phyloP scores from a whole-genome alignment of 2,888 invertebrate species.

The Sarcophaga subvicina region DNA sequence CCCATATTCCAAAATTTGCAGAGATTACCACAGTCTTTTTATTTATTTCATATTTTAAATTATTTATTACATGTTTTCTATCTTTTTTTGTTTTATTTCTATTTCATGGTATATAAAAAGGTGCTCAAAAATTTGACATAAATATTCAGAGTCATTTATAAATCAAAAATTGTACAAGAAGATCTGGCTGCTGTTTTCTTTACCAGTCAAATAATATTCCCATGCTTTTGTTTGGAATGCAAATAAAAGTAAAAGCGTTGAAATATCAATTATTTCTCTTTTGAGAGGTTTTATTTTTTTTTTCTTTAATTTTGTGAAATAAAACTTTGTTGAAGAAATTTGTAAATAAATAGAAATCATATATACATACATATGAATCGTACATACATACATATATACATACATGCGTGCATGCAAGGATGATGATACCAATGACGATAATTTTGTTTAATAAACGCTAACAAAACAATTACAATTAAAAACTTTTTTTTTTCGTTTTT shows the following conservation, averaged over 20 bases:
- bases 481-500: too few species aligned
- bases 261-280: constrained; percentile 63
- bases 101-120: constrained; percentile 12
- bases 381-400: too few species aligned
- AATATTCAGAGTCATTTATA: constrained; percentile 62
- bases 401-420: not conserved
- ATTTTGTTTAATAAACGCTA: constrained; percentile 16
- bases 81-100: not conserved
- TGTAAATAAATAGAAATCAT: constrained; percentile 11
- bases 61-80: constrained; percentile 56
- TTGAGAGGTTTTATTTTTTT: not conserved
- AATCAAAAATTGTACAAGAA: constrained; percentile 45
- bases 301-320: not conserved
- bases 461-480: constrained; percentile 28
- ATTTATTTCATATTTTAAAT: constrained; percentile 48
- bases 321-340: not conserved
- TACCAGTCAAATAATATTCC: not conserved
- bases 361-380: not conserved
- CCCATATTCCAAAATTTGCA: not conserved
- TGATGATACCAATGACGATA: constrained; percentile 13
- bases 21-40: constrained; percentile 44
- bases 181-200: not conserved
- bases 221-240: constrained; percentile 48
- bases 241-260: constrained; percentile 68
- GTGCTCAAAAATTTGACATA: constrained; percentile 61